A percentile compares a stretch with the other conserved stretches of the same genome.
Conservation (phyloP, 2,888 invertebrate genomes). For the Leptogaster cylindrica region DNA sequence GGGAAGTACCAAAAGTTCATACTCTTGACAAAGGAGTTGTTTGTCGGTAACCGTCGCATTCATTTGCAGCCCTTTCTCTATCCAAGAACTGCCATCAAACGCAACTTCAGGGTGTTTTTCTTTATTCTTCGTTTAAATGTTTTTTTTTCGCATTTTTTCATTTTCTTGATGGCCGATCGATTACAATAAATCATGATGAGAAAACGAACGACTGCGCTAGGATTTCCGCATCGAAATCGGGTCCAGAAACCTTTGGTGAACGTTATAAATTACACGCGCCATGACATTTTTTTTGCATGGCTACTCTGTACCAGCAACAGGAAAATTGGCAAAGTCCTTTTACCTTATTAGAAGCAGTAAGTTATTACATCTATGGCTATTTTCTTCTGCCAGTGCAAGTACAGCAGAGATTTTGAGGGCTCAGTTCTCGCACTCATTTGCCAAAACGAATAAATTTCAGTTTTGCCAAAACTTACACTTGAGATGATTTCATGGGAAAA, state of each 20-base stretch:
- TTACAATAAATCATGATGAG: slow-evolving; percentile 23
- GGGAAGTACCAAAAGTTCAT: no score
- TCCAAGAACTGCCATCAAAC: slow-evolving; percentile 24
- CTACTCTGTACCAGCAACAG: slow-evolving; percentile 3
- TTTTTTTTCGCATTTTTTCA: neutral
- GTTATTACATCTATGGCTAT: slow-evolving; percentile 22
- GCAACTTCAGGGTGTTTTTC: slow-evolving; percentile 8
- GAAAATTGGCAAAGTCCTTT: slow-evolving; percentile 17
- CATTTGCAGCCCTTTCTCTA: slow-evolving; percentile 19
- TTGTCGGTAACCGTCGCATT: neutral
- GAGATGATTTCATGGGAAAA: no score
- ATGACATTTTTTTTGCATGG: slow-evolving; percentile 23
- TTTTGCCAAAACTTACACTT: no score
- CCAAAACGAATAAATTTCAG: neutral
- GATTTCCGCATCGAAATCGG: neutral
- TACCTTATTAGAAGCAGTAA: slow-evolving; percentile 27
- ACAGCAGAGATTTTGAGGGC: no score
- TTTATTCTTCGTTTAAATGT: slow-evolving; percentile 4
- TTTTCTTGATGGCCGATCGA: slow-evolving; percentile 8
- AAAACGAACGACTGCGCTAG: slow-evolving; percentile 20
- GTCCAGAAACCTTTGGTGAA: neutral
- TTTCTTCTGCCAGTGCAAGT: no score
- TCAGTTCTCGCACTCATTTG: no score
- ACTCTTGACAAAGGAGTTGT: no score
- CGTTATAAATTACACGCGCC: slow-evolving; percentile 25